Evolutionary conservation across 1,140 invertebrate genomes (phyloP).

Genomic region (Papilio polyxenes): DNA sequence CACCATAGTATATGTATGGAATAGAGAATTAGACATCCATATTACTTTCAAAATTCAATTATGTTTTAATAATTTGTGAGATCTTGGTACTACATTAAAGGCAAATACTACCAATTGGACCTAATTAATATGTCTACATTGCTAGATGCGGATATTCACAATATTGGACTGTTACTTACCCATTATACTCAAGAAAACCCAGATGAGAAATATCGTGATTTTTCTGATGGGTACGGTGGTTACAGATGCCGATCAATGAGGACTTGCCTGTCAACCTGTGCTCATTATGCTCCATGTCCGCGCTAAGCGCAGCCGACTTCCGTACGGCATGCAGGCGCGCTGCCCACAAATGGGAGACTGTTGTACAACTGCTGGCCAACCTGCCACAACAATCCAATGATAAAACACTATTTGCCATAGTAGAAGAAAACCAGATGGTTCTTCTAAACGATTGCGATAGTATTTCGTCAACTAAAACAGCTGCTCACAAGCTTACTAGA

Average conservation of each 20-base stretch:
- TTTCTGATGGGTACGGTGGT: conserved; percentile 64
- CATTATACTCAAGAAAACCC: background rate
- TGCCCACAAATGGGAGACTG: conserved; percentile 53
- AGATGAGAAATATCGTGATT: conserved; percentile 47
- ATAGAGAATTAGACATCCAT: no score
- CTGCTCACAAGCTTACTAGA: conserved; percentile 15
- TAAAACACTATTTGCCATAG: conserved; percentile 47
- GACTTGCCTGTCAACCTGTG: conserved; percentile 63
- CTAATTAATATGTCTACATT: background rate
- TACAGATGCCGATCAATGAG: conserved; percentile 63
- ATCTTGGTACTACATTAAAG: no score
- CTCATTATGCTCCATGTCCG: conserved; percentile 53
- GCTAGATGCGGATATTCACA: background rate
- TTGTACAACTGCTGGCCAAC: conserved; percentile 50
- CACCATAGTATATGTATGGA: no score
- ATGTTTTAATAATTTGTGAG: no score
- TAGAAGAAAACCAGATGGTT: conserved; percentile 51
- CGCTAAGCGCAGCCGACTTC: conserved; percentile 61
- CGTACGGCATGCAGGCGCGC: conserved; percentile 54
- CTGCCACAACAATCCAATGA: conserved; percentile 43
- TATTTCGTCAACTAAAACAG: conserved; percentile 23
- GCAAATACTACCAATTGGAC: background rate
- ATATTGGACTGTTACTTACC: background rate
- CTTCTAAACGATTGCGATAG: conserved; percentile 44
- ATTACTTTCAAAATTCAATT: no score